Conservation (phyloP, 1,140 invertebrate genomes). For the Drosophila insularis region DNA sequence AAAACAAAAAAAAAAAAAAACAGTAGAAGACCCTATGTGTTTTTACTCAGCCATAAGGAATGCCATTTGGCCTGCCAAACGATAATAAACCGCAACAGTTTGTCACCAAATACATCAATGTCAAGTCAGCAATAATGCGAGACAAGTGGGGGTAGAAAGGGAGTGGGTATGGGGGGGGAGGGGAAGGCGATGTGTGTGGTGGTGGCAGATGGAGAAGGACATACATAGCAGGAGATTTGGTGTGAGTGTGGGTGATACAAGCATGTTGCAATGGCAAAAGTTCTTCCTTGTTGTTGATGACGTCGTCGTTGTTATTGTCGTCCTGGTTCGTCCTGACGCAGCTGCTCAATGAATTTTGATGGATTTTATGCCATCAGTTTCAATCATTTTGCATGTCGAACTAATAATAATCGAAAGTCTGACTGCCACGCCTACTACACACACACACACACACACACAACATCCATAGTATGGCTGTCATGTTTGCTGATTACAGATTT, state of each 20-base stretch:
- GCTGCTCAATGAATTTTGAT: slow-evolving; percentile 49
- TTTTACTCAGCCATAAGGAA: not conserved
- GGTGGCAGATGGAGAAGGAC: no score
- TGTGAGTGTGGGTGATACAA: no score
- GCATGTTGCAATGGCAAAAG: no score
- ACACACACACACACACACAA: not conserved
- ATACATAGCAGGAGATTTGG: no score
- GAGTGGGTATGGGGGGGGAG: no score
- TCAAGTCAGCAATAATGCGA: slow-evolving; percentile 62
- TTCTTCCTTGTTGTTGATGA: not conserved
- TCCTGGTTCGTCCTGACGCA: slow-evolving; percentile 9
- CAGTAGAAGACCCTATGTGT: no score
- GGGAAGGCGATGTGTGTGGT: no score
- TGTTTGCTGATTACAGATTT: slow-evolving; percentile 42
- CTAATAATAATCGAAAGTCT: slow-evolving; percentile 47
- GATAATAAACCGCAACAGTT: slow-evolving; percentile 67
- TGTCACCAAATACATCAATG: slow-evolving; percentile 80
- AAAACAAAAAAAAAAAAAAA: no score
- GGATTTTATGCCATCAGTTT: slow-evolving; percentile 46
- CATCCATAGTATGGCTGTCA: not conserved
- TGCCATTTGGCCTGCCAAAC: slow-evolving; percentile 20
- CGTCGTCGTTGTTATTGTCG: slow-evolving; percentile 4
- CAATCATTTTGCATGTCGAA: slow-evolving; percentile 50
- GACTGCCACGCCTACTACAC: not conserved
- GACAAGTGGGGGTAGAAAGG: slow-evolving; percentile 15